Evolutionary conservation across 2,113 vertebrate genomes (phyloP), one percentile per base, ranked within the genome.

Genomic region (Python bivittatus): DNA sequence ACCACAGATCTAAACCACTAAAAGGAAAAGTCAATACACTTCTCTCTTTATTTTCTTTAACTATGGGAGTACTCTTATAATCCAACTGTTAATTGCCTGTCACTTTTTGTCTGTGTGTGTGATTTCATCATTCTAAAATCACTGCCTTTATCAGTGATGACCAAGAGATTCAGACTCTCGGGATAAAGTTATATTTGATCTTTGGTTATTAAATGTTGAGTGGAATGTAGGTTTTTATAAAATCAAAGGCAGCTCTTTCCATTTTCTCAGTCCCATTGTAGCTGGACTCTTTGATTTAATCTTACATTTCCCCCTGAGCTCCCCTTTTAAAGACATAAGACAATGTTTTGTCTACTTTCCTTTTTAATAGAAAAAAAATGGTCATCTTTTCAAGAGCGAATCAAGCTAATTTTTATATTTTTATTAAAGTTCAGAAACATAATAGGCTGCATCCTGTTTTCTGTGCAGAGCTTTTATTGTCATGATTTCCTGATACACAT

Each of bases 241-340:
- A 89, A 92, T 85, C 91, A 89, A 92, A 92, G 57, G 57, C 44
- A 85, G 91, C 79, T 64, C 88, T 92, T 92, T 89, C 88, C 38
- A 85, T 92, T 92, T 89, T 92, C 91, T 92, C 88, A 92, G 83
- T 57, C 58, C 79, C 88, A 92, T 89, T 92, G 87, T 92, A 85
- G 88, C 42, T 54, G 79, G 57, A n/a, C 48, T 58, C n/a, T 89
- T 92, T 92, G 91, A 92, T 92, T 92, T 92, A 89, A 92, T 89
- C 88, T 89, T 89, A 92, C 88, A 85, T 92, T 92, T 42, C 29
- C 57, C 88, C 91, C 48, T 54, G 88, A 89, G 79, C 79, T 85
- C 22, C 44, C 33, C 53, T 92, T 92, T 64, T 68, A 64, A 92
- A 92, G 53, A 92, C 33, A 85, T 68, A 92, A 64, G 48, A 89